Evolutionary conservation across 2,797 vertebrate species (phyloP).

Genomic region (Schizothorax lantsangensis): DNA sequence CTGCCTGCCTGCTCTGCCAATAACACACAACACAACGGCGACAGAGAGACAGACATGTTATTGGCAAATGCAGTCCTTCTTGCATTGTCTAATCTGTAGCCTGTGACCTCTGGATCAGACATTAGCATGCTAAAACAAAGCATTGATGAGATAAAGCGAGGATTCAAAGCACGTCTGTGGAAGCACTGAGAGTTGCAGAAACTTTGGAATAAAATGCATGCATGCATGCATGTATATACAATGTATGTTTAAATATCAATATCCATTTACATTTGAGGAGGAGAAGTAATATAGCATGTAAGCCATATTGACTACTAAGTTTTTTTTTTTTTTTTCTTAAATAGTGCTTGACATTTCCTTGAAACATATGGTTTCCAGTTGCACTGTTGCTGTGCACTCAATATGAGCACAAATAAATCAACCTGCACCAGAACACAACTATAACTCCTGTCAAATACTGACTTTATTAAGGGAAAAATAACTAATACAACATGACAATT

Average conservation of each 20-base stretch:
- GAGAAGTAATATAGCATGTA: background rate
- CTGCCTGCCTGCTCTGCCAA: constrained; percentile 71
- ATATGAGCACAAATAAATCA: constrained; percentile 17
- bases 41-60: constrained; percentile 76
- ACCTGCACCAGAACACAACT: background rate
- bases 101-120: constrained; percentile 72
- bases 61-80: constrained; percentile 75
- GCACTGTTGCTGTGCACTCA: background rate
- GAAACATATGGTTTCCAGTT: constrained; percentile 19
- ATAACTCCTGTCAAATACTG: constrained; percentile 3
- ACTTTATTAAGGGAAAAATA: constrained; percentile 34
- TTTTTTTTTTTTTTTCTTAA: background rate
- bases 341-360: background rate
- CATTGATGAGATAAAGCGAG: constrained; percentile 75
- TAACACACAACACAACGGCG: constrained; percentile 73
- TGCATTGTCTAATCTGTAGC: constrained; percentile 75
- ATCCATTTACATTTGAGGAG: background rate
- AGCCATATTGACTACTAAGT: background rate
- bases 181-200: constrained; percentile 51
- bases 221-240: no score
- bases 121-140: constrained; percentile 81
- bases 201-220: background rate
- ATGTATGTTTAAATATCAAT: background rate
- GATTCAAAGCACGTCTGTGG: constrained; percentile 59
- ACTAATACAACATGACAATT: constrained; percentile 32